These are phyloP conservation scores for Panorpa germanica DNA, from an alignment of 2,888 invertebrate species.

Conservation along the genomic window DNA sequence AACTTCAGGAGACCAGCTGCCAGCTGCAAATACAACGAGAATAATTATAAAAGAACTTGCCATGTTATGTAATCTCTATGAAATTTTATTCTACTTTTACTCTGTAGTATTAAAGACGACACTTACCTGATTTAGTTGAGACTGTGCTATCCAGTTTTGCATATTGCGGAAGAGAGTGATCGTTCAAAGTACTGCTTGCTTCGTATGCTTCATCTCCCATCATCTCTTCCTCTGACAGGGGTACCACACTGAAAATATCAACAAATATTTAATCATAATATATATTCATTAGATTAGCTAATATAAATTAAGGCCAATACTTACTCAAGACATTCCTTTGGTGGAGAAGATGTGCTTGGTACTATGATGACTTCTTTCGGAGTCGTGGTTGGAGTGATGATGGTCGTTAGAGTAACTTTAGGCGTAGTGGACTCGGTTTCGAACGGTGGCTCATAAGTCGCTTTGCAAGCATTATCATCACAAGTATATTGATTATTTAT, in stretches of 20 bases:
- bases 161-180: conserved; percentile 29
- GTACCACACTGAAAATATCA: conserved; percentile 16
- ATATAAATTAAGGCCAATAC: conserved; percentile 6
- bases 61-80: neutral
- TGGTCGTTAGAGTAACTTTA: conserved; percentile 10
- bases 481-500: conserved; percentile 57
- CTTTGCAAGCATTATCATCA: conserved; percentile 30
- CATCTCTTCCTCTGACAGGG: conserved; percentile 27
- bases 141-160: conserved; percentile 27
- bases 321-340: conserved; percentile 22
- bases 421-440: conserved; percentile 8
- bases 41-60: conserved; percentile 3
- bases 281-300: conserved; percentile 1
- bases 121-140: conserved; percentile 15
- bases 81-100: conserved; percentile 10
- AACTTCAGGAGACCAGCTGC: conserved; percentile 49
- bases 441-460: conserved; percentile 11
- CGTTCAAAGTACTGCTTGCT: conserved; percentile 33
- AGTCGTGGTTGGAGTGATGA: conserved; percentile 3
- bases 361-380: too few relatives aligned
- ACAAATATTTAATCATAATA: conserved; percentile 7
- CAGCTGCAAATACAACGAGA: conserved; percentile 20
- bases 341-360: conserved; percentile 20
- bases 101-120: conserved; percentile 16
- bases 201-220: conserved; percentile 32